Conservation (phyloP, 2,113 vertebrate species). For the Sinocyclocheilus maitianheensis region DNA sequence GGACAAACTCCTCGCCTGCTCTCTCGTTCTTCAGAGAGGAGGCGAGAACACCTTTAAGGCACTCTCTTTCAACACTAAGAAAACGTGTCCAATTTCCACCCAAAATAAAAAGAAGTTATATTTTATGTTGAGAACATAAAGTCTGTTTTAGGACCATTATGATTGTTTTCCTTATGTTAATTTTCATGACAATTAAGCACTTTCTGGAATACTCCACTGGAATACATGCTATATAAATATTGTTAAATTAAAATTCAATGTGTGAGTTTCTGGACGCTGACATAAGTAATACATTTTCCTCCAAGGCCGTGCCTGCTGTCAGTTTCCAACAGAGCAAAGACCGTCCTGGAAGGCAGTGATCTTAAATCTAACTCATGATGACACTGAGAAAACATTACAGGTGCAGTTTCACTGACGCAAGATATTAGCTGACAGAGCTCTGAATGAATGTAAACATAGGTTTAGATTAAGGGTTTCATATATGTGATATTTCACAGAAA, state of each 20-base stretch:
- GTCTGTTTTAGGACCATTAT: neutral
- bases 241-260: neutral
- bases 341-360: neutral
- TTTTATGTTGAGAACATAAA: neutral
- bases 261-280: neutral
- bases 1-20: conserved; percentile 19
- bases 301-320: neutral
- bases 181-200: neutral
- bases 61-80: neutral
- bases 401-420: neutral
- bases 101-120: neutral
- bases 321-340: neutral
- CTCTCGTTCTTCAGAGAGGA: neutral
- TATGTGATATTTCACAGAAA: conserved; percentile 15
- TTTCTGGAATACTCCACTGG: neutral
- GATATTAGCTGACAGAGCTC: conserved; percentile 3
- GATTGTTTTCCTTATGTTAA: neutral
- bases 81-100: neutral
- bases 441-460: neutral
- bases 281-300: neutral
- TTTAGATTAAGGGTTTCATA: neutral
- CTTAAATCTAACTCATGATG: conserved; percentile 17
- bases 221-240: neutral
- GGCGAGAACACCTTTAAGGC: neutral
- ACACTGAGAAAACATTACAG: neutral